A percentile compares a stretch with the other conserved stretches of the same genome.
Conservation (phyloP, 30 jellyfish, hydroid and myxozoan species). For the Catostylus mosaicus region DNA sequence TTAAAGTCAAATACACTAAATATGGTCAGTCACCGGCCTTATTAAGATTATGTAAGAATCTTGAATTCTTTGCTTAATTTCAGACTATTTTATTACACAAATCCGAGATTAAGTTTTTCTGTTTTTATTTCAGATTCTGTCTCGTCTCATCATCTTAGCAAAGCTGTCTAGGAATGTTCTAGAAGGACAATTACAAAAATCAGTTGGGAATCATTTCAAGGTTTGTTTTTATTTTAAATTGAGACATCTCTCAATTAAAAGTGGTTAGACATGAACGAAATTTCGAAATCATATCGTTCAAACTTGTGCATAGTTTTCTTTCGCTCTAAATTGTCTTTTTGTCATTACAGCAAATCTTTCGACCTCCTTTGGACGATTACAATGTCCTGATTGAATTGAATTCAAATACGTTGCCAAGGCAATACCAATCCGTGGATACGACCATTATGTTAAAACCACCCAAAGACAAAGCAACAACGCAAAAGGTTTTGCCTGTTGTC, state of each 20-base stretch:
- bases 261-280: not conserved
- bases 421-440: conserved; percentile 76
- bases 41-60: too few species aligned
- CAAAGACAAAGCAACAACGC: conserved; percentile 9
- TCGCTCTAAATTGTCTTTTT: too few species aligned
- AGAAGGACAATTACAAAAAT: conserved; percentile 31
- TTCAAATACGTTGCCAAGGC: conserved; percentile 64
- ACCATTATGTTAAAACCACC: conserved; percentile 50
- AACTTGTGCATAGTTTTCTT: not conserved
- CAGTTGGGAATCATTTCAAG: not conserved
- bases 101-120: not conserved
- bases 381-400: conserved; percentile 79
- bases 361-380: conserved; percentile 85
- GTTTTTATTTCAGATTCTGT: conserved; percentile 31
- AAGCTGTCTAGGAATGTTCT: conserved; percentile 53
- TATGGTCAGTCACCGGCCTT: too few species aligned
- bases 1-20: too few species aligned
- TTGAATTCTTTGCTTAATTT: too few species aligned
- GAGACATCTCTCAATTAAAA: too few species aligned
- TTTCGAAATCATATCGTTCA: not conserved
- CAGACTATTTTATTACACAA: too few species aligned
- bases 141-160: conserved; percentile 67
- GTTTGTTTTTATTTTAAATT: too few species aligned
- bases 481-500: conserved; percentile 73
- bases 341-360: conserved; percentile 68